Evolutionary conservation across 1,140 invertebrate species (phyloP).

Genomic region (Bradysia coprophila): DNA sequence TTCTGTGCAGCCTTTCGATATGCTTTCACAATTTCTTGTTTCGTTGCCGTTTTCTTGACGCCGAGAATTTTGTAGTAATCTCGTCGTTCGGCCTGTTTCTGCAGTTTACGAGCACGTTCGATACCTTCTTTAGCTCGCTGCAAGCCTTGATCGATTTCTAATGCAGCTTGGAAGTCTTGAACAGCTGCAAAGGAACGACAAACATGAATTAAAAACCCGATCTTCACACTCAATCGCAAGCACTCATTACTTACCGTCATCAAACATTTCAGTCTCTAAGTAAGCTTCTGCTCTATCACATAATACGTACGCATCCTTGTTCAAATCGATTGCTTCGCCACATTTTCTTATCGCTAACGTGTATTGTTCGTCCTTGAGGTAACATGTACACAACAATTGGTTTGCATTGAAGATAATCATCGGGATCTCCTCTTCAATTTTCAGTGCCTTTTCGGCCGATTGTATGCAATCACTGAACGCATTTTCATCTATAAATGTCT

Average conservation of each 20-base stretch:
- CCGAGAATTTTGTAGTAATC: constrained; percentile 98
- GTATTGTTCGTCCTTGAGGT: constrained; percentile 45
- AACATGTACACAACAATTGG: constrained; percentile 55
- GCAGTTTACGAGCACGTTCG: constrained; percentile 75
- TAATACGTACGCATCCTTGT: constrained; percentile 56
- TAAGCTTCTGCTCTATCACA: constrained; percentile 90
- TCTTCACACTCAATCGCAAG: neutral
- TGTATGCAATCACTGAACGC: constrained; percentile 59
- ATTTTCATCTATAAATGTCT: constrained; percentile 43
- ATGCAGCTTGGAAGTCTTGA: constrained; percentile 66
- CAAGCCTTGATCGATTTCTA: constrained; percentile 65
- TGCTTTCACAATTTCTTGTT: constrained; percentile 89
- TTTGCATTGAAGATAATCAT: constrained; percentile 58
- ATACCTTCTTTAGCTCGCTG: constrained; percentile 78
- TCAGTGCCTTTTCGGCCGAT: constrained; percentile 45
- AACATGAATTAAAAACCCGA: constrained; percentile 2
- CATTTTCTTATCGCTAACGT: constrained; percentile 54
- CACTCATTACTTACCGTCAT: constrained; percentile 49
- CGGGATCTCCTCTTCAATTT: constrained; percentile 44
- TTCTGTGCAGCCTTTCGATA: constrained; percentile 94
- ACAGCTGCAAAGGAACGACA: constrained; percentile 44
- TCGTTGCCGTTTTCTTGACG: constrained; percentile 54
- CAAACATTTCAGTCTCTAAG: constrained; percentile 75
- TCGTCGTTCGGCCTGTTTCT: constrained; percentile 81
- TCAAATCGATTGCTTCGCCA: constrained; percentile 57